These are phyloP conservation scores for Disparrhopalites patrizii DNA, from an alignment of 2,888 invertebrate species.

Conservation along the genomic window DNA sequence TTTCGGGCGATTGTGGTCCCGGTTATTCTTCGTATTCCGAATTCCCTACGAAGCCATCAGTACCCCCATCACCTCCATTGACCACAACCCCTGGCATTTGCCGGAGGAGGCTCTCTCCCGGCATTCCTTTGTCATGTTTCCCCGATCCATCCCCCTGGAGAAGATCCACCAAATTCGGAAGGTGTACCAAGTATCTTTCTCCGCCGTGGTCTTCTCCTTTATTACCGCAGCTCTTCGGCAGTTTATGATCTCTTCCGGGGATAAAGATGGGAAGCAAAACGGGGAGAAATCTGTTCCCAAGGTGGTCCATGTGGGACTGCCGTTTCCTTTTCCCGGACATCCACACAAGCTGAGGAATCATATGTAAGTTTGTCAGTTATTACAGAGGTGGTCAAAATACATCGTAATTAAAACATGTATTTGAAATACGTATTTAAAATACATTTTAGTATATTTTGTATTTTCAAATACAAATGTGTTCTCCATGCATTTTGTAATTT, in stretches of 20 bases:
- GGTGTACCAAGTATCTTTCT: conserved; percentile 10
- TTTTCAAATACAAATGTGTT: no score
- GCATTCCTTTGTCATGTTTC: background rate
- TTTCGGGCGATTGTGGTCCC: background rate
- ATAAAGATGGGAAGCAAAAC: conserved; percentile 2
- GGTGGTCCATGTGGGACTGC: background rate
- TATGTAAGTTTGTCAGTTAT: conserved; percentile 24
- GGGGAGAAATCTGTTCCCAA: no score
- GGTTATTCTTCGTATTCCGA: conserved; percentile 1
- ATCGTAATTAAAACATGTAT: no score
- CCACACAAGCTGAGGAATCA: conserved; percentile 24
- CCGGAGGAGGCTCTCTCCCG: background rate
- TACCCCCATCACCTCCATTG: conserved; percentile 9
- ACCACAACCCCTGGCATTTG: conserved; percentile 21
- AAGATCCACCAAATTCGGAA: conserved; percentile 5
- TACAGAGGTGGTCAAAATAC: no score
- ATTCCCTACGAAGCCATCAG: conserved; percentile 18
- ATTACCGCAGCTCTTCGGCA: conserved; percentile 6
- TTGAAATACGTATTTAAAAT: no score
- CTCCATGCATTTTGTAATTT: no score
- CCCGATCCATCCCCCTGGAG: conserved; percentile 6
- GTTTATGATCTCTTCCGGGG: conserved; percentile 6
- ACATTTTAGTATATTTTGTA: no score
- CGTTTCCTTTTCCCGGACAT: conserved; percentile 21
- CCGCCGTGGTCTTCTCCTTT: background rate